Evolutionary conservation across 1,140 invertebrate genomes (phyloP), one percentile per base, ranked within the genome.

Genomic region (Pseudobourletiella spinata): DNA sequence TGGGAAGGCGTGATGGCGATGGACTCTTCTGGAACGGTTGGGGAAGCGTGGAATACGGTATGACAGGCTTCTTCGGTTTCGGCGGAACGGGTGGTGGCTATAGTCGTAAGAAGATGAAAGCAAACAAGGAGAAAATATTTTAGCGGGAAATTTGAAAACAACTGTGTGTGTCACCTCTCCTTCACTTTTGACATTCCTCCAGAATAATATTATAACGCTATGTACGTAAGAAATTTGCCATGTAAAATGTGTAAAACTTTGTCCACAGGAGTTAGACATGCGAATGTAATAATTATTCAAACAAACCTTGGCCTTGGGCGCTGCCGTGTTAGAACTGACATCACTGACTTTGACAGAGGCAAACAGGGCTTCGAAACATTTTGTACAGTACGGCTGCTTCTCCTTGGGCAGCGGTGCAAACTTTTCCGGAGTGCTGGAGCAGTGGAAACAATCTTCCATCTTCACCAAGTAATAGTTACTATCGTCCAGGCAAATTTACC

Each of bases 341-440:
- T 44, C n/a, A 44, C 20, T 48, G 8, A 18, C 25, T 18, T 39
- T 20, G 29, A 30, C 48, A 28, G 42, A 56, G 2, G 29, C 51
- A 35, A 61, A 61, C 20, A 61, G 22, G 8, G 24, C 25, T 44
- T 56, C 18, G 24, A 61, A 61, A 48, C 59, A 61, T 22, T 43
- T 43, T 16, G 25, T 42, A 29, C 59, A 61, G 30, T 61, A 61
- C 2, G 58, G 44, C 25, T 25, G 22, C 30, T 59, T 14, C 29
- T 59, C 44, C 24, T 44, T 26, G 16, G 35, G 2, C 11, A 28
- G 24, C 8, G 22, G 6, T 3, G 3, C 46, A 52, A 16, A 52
- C 26, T 44, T 43, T 29, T 46, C 44, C 28, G 59, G 26, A 24
- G 2, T 28, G 20, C 18, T 52, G 18, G 50, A 3, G 22, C 30